These are phyloP conservation scores for Mormyrus lacerda DNA, from an alignment of 2,113 vertebrate species.

Conservation along the genomic window DNA sequence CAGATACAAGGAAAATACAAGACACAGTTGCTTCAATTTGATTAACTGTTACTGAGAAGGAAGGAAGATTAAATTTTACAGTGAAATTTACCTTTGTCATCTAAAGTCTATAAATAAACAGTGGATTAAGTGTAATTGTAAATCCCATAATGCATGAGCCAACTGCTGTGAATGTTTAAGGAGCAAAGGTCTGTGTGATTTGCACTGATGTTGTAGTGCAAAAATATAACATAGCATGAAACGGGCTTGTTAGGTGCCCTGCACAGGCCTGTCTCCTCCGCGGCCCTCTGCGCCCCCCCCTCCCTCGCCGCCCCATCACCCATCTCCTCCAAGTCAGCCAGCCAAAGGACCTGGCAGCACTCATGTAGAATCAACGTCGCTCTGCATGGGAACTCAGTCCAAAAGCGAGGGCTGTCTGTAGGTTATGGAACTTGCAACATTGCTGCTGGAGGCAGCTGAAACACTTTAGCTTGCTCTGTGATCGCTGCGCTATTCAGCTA, in stretches of 20 bases:
- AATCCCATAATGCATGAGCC: neutral
- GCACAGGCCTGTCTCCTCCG: neutral
- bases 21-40: neutral
- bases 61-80: neutral
- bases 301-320: neutral
- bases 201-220: neutral
- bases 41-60: neutral
- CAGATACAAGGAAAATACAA: neutral
- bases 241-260: neutral
- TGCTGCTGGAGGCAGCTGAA: neutral
- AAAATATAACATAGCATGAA: neutral
- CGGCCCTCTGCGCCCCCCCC: neutral
- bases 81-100: neutral
- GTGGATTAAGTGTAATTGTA: neutral
- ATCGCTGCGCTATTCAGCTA: conserved; percentile 23
- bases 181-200: neutral
- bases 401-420: neutral
- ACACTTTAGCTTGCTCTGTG: conserved; percentile 17
- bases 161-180: neutral
- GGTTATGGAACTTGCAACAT: neutral
- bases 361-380: neutral
- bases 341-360: neutral
- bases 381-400: neutral
- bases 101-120: neutral
- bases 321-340: neutral